Evolutionary conservation across 2,113 vertebrate species (phyloP).

Genomic region (Toxostoma redivivum): DNA sequence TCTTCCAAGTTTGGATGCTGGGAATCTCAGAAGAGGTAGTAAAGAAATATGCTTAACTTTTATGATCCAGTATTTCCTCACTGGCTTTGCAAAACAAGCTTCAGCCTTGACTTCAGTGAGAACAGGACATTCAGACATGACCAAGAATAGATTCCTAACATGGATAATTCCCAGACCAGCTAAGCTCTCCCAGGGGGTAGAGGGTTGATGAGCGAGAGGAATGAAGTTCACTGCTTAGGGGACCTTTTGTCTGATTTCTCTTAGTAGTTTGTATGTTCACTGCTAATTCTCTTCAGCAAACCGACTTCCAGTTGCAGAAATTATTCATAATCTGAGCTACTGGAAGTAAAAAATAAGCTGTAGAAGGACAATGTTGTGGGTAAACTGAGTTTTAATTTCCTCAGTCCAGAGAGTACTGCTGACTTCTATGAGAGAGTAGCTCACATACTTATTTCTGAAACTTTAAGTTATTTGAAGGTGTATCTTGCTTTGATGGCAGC

Average conservation of each 20-base stretch:
- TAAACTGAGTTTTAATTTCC: background rate
- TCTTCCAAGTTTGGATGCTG: background rate
- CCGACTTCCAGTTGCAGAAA: background rate
- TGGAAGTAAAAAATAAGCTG: background rate
- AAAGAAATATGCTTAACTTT: background rate
- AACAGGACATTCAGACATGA: slow-evolving; percentile 6
- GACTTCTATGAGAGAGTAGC: background rate
- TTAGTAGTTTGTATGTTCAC: background rate
- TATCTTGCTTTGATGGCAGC: background rate
- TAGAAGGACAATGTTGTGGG: background rate
- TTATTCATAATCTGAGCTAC: background rate
- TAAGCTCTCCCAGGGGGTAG: background rate
- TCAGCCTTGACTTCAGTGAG: slow-evolving; percentile 14
- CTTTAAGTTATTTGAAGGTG: background rate
- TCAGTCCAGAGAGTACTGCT: background rate
- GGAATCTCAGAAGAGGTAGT: background rate
- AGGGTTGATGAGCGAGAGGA: background rate
- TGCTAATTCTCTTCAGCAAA: background rate
- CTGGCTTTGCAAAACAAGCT: background rate
- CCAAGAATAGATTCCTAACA: background rate
- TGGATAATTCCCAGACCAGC: slow-evolving; percentile 21
- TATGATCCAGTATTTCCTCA: background rate
- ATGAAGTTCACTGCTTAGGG: background rate
- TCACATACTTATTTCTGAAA: background rate
- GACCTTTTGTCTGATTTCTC: background rate